Percentiles rank a stretch among this genome's conserved stretches.
phyloP scores from a whole-genome alignment of 2,888 invertebrate species.

The Hypomecis atomaria region DNA sequence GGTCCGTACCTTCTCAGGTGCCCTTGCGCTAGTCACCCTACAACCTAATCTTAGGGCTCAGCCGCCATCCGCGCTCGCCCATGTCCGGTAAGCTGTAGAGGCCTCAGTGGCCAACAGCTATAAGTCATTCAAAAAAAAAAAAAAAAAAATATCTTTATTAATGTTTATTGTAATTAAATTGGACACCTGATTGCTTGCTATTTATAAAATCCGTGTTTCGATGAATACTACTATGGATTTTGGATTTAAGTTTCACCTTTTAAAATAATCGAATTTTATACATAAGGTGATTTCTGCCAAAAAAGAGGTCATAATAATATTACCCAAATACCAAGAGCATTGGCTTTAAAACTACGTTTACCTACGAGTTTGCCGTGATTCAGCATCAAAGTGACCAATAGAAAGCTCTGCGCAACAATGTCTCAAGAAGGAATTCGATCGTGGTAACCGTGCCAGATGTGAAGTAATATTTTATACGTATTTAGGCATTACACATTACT shows the following conservation, averaged over 20 bases:
- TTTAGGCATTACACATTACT: not conserved
- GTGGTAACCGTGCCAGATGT: slow-evolving; percentile 8
- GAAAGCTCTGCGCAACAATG: slow-evolving; percentile 9
- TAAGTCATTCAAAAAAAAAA: no score
- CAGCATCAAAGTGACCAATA: not conserved
- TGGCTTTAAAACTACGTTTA: slow-evolving; percentile 5
- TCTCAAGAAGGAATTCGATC: slow-evolving; percentile 15
- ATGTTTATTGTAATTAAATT: no score
- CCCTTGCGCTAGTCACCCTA: no score
- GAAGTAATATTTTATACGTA: not conserved
- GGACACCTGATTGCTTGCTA: no score
- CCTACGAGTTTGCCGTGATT: not conserved
- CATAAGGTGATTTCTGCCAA: not conserved
- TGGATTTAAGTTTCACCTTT: slow-evolving; percentile 4
- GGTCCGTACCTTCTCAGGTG: no score
- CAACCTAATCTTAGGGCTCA: no score
- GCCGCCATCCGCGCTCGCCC: no score
- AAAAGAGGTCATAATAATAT: not conserved
- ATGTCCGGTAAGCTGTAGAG: no score
- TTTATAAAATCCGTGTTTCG: no score
- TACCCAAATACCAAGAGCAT: slow-evolving; percentile 7
- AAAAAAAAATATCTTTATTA: no score
- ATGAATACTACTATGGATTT: not conserved
- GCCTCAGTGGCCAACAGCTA: no score
- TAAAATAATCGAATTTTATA: not conserved